Evolutionary conservation across 2,113 vertebrate genomes (phyloP), one percentile per base, ranked within the genome.

Genomic region (Sinocyclocheilus grahami): DNA sequence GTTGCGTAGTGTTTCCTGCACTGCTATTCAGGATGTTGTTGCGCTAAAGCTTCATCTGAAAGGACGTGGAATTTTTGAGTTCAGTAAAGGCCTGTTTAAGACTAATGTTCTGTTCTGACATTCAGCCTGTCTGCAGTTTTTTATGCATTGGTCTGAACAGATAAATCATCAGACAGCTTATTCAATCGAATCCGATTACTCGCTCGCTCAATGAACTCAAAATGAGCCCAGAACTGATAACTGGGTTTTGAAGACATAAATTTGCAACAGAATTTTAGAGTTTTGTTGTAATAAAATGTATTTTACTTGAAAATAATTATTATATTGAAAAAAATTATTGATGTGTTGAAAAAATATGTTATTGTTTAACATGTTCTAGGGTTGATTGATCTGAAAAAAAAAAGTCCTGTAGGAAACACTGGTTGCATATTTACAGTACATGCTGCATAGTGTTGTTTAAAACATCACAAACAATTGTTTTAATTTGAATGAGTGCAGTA

Each of bases 371-470:
- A 30, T 2, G 63, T 7, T 67, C 30, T 2, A 27, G 24, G n/a
- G 24, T 48, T 12, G 46, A 3, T 27, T 65, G 27, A 69, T 69
- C 30, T 20, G 3, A 30, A 30, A 16, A 20, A 16, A 20, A 37
- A 71, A 20, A 71, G 9, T 37, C 30, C 30, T 69, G 30, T 71
- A 71, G 30, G 67, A 37, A 71, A 37, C 67, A 55, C 53, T 55
- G 53, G 53, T 55, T 55, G 53, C 53, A 71, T 20, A 30, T 67
- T 16, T 30, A 69, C 65, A 37, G 7, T 27, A 24, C 53, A 60
- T 60, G 30, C 18, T n/a, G 27, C 20, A 37, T n/a, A 37, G 30
- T 37, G 53, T 60, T 78, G 77, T 78, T 78, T 60, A 60, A 78
- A 7, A 37, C 77, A 78, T 39, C 12, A 37, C 30, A 60, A 58